Percentiles rank a stretch among this genome's conserved stretches.
Conservation (phyloP, 2,113 vertebrate genomes). For the Ictidomys tridecemlineatus region DNA sequence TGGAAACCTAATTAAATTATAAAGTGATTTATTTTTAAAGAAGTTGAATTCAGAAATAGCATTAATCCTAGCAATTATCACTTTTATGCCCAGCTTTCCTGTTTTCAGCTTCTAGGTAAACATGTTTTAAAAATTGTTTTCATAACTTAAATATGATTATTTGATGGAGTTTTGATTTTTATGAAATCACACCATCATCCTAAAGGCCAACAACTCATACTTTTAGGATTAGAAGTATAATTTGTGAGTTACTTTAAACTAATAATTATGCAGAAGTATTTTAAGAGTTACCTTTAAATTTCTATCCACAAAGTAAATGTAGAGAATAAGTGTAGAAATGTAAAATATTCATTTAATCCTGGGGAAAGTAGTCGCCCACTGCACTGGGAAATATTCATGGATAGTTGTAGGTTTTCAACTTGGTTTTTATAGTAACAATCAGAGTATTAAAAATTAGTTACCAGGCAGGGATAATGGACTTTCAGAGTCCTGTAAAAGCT, state of each 20-base stretch:
- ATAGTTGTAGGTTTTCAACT: background rate
- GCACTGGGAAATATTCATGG: background rate
- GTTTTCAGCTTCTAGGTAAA: conserved; percentile 71
- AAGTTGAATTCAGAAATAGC: conserved; percentile 78
- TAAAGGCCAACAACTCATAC: background rate
- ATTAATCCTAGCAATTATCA: conserved; percentile 81
- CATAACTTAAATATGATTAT: conserved; percentile 49
- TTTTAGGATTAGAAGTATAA: conserved; percentile 13
- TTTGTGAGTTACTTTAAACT: conserved; percentile 33
- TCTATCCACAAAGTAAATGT: background rate
- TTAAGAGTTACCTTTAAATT: background rate
- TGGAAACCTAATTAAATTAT: conserved; percentile 87
- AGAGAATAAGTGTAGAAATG: background rate
- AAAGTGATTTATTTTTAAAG: conserved; percentile 80
- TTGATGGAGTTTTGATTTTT: conserved; percentile 57
- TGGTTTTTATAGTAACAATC: conserved; percentile 9
- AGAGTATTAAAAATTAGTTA: conserved; percentile 31
- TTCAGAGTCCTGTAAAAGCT: conserved; percentile 27
- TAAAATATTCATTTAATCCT: conserved; percentile 23
- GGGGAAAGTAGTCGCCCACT: background rate
- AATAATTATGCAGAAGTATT: background rate
- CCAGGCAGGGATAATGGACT: background rate
- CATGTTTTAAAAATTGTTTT: conserved; percentile 27
- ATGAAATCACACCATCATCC: background rate
- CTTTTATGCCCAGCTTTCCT: conserved; percentile 77